Evolutionary conservation across 2,888 invertebrate genomes (phyloP), one percentile per base, ranked within the genome.

Genomic region (Mesorhabditis sp.): DNA sequence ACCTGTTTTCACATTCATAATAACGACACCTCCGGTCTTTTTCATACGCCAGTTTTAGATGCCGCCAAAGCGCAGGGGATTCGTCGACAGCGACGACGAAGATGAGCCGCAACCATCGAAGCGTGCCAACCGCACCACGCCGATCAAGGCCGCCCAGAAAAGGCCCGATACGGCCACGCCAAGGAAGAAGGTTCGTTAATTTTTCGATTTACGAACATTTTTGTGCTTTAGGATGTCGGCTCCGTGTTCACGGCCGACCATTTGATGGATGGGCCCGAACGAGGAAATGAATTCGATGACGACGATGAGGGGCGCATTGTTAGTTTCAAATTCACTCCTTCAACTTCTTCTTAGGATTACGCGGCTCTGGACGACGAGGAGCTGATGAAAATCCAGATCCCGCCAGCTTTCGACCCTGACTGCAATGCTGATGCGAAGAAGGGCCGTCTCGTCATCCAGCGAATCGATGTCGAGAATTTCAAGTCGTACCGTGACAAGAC

Each of bases 401-500:
- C 76, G 28, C 67, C 71, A 2, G 62, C 42, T 13, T 74, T 75
- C 10, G 61, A 66, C 3, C 76, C 73, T 41, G 69, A 70, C 41
- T 68, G 70, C 70, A 67, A 91, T 3, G 90, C 91, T 73, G 92
- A 92, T 78, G 88, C 90, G 7, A 90, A 89, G 62, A 93, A 92
- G 0, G 92, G 94, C 0, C 90, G 96, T 28, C 88, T 98, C 63
- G 91, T 98, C 71, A 96, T 99, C 68, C 91, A 91, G 2, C 90
- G 92, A 80, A 96, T 98, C 79, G 91, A 91, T 0, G 95, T 94
- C 86, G 90, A 91, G 67, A 94, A 96, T 87, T 98, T 98, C 86
- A 99, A 98, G 87, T 97, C 96, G 84, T 98, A 97, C 84, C 94
- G 93, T 45, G 92, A 93, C 0, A 89, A 90, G 61, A 91, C 92